A percentile compares a stretch with the other conserved stretches of the same genome.
Conservation (phyloP, 2,888 invertebrate species). For the Mactromeris polynyma region DNA sequence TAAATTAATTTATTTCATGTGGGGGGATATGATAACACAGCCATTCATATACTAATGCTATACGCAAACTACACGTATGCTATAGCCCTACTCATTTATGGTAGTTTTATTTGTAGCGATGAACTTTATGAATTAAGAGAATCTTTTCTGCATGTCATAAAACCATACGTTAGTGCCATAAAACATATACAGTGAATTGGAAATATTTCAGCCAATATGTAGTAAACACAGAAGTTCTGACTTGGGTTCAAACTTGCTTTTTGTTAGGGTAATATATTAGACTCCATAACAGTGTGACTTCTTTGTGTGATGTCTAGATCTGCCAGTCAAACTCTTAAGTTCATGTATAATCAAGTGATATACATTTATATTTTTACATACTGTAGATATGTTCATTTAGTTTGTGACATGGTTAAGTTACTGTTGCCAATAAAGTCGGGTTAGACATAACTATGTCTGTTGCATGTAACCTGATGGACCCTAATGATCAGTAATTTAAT, state of each 20-base stretch:
- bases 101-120: background rate
- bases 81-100: background rate
- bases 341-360: too few species aligned
- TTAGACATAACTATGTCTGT: too few species aligned
- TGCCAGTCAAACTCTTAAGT: too few species aligned
- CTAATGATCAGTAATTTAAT: too few species aligned
- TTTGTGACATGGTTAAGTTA: too few species aligned
- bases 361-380: too few species aligned
- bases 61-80: background rate
- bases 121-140: background rate
- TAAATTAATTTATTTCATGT: background rate
- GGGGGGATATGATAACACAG: background rate
- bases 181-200: background rate
- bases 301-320: too few species aligned
- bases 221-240: background rate
- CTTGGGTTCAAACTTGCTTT: background rate
- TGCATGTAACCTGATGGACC: too few species aligned
- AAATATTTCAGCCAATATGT: background rate
- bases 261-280: too few species aligned
- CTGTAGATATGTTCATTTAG: too few species aligned
- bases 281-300: too few species aligned
- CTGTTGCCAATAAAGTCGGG: too few species aligned
- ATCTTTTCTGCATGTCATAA: background rate
- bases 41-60: background rate
- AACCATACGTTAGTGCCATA: background rate